Base-by-base conservation (phyloP, 2,888 invertebrate species). In the Mycalesis mineus region DNA sequence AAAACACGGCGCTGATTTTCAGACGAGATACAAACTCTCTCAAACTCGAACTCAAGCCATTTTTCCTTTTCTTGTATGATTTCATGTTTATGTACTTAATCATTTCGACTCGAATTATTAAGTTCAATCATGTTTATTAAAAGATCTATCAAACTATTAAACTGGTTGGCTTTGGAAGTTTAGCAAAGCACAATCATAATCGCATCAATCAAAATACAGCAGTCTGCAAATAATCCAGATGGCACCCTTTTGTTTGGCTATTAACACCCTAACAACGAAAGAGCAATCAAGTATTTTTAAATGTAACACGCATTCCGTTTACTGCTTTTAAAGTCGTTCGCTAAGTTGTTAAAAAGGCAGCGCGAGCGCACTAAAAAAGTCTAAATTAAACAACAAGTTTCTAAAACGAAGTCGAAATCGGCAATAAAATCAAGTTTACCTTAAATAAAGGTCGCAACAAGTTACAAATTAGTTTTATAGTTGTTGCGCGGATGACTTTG, bases 351-450 rank as follows among this genome's bases (percentile, higher is more conserved):
- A 52, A 47, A 50, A 22, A 42, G 33, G 13, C 3, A 42, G 41
- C 41, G 41, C 42, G 15, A 31, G 13, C 15, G 39, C 31, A 42
- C 41, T 52, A 33, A 42, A 42, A 14, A 7, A 52, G 17, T 31
- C 22, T 5, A 17, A 52, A 42, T 40, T 29, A 0, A 40, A 50
- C 40, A 29, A 50, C 15, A 42, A 42, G 31, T 33, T 52, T 13
- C 41, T 29, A 33, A 42, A 51, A 31, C 41, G 51, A 51, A 41
- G 31, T 31, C 28, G 13, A 40, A 51, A 51, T 31, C 33, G 41
- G 41, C 14, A n/a, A 42, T 52, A 41, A 52, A 51, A 31, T 33
- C 31, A 52, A 52, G 51, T 51, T 41, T 52, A 42, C 15, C 14
- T 40, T 17, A 52, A 52, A 42, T 52, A 33, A 42, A 17, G 17